Base-by-base conservation (phyloP, 2,888 invertebrate species). In the Drosophila setosimentum region DNA sequence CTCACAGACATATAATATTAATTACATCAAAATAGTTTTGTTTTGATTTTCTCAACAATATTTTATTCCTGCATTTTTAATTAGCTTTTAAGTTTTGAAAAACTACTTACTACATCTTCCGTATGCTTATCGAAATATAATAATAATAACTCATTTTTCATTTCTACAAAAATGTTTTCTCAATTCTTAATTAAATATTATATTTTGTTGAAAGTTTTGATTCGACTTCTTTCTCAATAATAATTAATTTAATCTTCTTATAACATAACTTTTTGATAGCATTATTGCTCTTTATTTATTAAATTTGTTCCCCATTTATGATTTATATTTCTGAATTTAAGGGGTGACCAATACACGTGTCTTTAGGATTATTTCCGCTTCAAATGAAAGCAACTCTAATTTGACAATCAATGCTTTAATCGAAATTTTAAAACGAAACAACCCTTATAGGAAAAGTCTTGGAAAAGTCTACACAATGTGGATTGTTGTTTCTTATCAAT, bases 271-370 rank as follows among this genome's bases (percentile, higher is more conserved):
- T 40, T 21, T 57, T 21, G 1, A 40, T 55, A 0, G 55, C 10
- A 57, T 37, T 57, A 50, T 30, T 30, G 29, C 13, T n/a, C 11
- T 50, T 6, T 13, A 29, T 54, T 35, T 35, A 4, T 55, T 8
- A 21, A 42, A 57, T 57, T 57, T 24, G 30, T 30, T 30, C 0
- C 49, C 5, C 24, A 33, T 53, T 18, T 48, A 69, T 49, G 32
- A 49, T 24, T 37, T 4, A 53, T 33, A 32, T 21, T 27, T 35
- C 27, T 11, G 6, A 10, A 27, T 30, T 50, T 50, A 48, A 48
- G 60, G 71, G 63, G 35, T 68, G 68, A 48, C 53, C 49, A 42
- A 42, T 10, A 62, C 77, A 78, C 77, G 77, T 78, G 77, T 78
- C 55, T 24, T 30, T 10, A 8, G 35, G 48, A 71, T 78, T 72